Conservation (phyloP, 2,113 vertebrate species). For the Bubo bubo region DNA sequence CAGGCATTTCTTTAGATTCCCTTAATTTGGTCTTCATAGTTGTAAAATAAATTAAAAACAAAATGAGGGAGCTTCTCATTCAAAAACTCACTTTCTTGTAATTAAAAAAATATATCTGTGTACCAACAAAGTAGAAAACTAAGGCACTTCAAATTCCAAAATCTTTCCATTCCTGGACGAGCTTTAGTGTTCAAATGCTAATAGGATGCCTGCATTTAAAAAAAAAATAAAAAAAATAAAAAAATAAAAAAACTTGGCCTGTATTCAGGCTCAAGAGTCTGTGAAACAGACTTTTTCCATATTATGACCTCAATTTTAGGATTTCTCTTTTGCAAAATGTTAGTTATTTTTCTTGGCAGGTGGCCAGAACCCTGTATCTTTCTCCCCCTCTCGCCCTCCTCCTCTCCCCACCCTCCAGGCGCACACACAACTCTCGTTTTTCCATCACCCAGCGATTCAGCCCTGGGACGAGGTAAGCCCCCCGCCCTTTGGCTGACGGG, state of each 20-base stretch:
- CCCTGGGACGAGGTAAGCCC: neutral
- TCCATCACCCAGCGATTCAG: neutral
- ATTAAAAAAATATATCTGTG: slow-evolving; percentile 25
- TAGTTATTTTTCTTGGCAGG: slow-evolving; percentile 75
- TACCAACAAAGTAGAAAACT: slow-evolving; percentile 45
- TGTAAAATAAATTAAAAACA: slow-evolving; percentile 28
- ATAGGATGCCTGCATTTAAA: slow-evolving; percentile 51
- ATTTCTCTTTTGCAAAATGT: slow-evolving; percentile 70
- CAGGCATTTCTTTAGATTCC: slow-evolving; percentile 15
- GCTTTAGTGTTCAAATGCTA: slow-evolving; percentile 69
- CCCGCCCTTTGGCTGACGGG: neutral
- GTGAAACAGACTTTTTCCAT: slow-evolving; percentile 79
- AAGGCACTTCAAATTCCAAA: slow-evolving; percentile 62
- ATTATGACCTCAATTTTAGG: slow-evolving; percentile 75
- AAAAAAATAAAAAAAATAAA: neutral
- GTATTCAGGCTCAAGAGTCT: slow-evolving; percentile 71
- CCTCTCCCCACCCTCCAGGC: neutral
- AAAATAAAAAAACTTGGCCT: slow-evolving; percentile 40
- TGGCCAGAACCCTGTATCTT: slow-evolving; percentile 59
- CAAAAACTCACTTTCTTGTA: slow-evolving; percentile 19
- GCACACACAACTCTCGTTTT: neutral
- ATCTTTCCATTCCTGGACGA: slow-evolving; percentile 71
- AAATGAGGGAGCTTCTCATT: slow-evolving; percentile 33
- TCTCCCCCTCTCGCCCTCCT: neutral
- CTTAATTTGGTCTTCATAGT: slow-evolving; percentile 50